Percentiles rank a stretch among this genome's conserved stretches.
phyloP scores from a whole-genome alignment of 2,113 vertebrate species.

The Camelus dromedarius region DNA sequence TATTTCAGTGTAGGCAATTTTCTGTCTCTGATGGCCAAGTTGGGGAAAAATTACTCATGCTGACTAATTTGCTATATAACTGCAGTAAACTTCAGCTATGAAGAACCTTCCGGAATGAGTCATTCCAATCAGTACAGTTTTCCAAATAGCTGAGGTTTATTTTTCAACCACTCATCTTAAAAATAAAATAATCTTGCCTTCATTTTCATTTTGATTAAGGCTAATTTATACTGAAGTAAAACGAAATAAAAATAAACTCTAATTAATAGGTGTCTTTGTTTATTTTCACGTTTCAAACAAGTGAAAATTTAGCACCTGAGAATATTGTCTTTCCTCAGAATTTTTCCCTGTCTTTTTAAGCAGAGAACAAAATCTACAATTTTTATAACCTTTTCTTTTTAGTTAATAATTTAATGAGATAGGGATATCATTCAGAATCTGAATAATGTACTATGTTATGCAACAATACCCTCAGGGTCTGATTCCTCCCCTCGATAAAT shows the following conservation, averaged over 20 bases:
- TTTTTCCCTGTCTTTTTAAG: neutral
- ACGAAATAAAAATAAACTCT: neutral
- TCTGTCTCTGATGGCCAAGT: constrained; percentile 48
- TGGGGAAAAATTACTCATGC: constrained; percentile 53
- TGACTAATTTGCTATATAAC: constrained; percentile 64
- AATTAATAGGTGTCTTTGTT: neutral
- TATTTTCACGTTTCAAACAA: neutral
- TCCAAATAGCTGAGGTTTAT: constrained; percentile 10
- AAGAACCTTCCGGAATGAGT: constrained; percentile 42
- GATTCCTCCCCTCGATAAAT: neutral
- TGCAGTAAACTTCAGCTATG: constrained; percentile 36
- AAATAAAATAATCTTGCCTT: neutral
- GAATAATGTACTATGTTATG: neutral
- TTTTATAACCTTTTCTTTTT: neutral
- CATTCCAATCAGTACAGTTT: constrained; percentile 1
- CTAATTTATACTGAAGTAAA: constrained; percentile 13
- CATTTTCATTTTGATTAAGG: constrained; percentile 24
- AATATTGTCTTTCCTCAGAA: neutral
- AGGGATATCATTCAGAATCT: constrained; percentile 5
- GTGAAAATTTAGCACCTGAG: neutral
- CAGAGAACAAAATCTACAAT: neutral
- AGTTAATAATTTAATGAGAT: neutral
- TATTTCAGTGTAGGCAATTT: constrained; percentile 60
- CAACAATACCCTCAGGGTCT: neutral
- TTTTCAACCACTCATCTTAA: neutral